Evolutionary conservation across 2,888 invertebrate species (phyloP).

Genomic region (Leptodirus hochenwartii): DNA sequence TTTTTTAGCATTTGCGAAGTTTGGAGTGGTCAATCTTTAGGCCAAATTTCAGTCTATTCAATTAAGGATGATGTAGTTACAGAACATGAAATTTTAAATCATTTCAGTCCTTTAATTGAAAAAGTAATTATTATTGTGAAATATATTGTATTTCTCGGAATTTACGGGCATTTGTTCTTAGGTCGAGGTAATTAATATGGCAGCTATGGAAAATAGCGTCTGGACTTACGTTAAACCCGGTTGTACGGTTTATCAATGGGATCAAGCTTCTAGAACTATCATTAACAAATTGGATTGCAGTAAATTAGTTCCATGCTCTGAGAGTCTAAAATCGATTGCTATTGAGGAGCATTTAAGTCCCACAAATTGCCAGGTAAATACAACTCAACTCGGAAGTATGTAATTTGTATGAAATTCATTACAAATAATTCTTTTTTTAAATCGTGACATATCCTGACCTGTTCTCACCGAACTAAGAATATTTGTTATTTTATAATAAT

Average conservation of each 20-base stretch:
- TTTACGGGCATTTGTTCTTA: too few relatives aligned
- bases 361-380: constrained; percentile 51
- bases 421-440: not conserved
- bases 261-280: constrained; percentile 43
- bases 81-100: constrained; percentile 49
- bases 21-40: constrained; percentile 79
- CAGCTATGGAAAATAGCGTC: constrained; percentile 41
- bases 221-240: constrained; percentile 78
- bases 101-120: constrained; percentile 37
- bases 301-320: constrained; percentile 80
- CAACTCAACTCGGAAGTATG: not conserved
- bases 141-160: too few relatives aligned
- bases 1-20: constrained; percentile 42
- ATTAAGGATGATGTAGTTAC: constrained; percentile 52
- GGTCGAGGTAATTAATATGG: constrained; percentile 52
- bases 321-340: constrained; percentile 77
- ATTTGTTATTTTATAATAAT: too few relatives aligned
- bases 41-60: constrained; percentile 60
- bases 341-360: constrained; percentile 72
- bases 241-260: constrained; percentile 80
- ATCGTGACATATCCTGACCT: not conserved
- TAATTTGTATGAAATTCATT: too few relatives aligned
- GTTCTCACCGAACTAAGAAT: too few relatives aligned
- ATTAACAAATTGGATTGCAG: constrained; percentile 75
- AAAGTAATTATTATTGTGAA: too few relatives aligned